Conservation (phyloP, 2,797 vertebrate species). For the Atherinosoma microstoma region DNA sequence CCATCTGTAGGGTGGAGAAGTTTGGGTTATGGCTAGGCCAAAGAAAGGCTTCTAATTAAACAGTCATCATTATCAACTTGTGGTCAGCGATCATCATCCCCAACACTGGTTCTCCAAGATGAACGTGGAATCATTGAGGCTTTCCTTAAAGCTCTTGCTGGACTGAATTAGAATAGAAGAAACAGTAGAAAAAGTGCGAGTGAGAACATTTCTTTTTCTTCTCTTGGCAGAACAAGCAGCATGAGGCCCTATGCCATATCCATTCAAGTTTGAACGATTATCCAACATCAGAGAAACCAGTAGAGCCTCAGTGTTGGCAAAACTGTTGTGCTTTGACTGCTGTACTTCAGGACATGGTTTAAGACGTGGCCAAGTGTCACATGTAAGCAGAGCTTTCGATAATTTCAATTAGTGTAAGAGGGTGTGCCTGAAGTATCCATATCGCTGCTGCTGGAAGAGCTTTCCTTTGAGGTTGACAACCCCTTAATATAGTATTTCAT, state of each 20-base stretch:
- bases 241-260: conserved; percentile 77
- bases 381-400: conserved; percentile 79
- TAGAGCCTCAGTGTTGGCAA: conserved; percentile 74
- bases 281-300: conserved; percentile 79
- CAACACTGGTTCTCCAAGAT: conserved; percentile 79
- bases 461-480: conserved; percentile 80
- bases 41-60: conserved; percentile 90
- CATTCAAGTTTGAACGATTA: conserved; percentile 88
- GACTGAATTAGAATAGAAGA: conserved; percentile 82
- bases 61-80: conserved; percentile 90
- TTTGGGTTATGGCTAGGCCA: conserved; percentile 83
- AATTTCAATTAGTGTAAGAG: conserved; percentile 83
- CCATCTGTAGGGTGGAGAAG: conserved; percentile 88
- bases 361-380: conserved; percentile 76
- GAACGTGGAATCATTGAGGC: conserved; percentile 83
- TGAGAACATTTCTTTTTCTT: conserved; percentile 52
- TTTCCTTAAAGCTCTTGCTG: conserved; percentile 75
- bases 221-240: conserved; percentile 71
- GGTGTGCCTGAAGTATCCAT: conserved; percentile 78
- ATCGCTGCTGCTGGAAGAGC: conserved; percentile 74
- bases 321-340: conserved; percentile 62
- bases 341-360: conserved; percentile 65
- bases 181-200: conserved; percentile 72
- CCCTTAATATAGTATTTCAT: conserved; percentile 83
- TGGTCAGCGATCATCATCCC: conserved; percentile 83